Evolutionary conservation across 2,888 invertebrate species (phyloP).

Genomic region (Sclerodermus sp.): DNA sequence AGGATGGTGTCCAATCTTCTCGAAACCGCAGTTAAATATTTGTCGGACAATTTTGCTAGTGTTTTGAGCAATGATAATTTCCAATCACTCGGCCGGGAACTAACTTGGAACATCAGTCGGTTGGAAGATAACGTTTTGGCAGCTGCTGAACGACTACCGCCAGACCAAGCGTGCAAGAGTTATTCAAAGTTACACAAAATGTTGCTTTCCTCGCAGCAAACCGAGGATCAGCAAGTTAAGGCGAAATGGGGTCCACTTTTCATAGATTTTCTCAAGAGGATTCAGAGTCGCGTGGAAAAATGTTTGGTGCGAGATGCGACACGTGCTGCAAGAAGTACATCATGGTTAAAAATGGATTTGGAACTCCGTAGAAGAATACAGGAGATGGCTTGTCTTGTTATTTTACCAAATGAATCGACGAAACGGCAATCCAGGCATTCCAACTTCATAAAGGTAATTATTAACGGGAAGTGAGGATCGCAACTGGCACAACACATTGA

Average conservation of each 20-base stretch:
- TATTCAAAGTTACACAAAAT: slow-evolving; percentile 62
- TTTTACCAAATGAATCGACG: slow-evolving; percentile 56
- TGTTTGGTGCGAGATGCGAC: slow-evolving; percentile 72
- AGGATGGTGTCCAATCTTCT: slow-evolving; percentile 77
- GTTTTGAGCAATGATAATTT: slow-evolving; percentile 72
- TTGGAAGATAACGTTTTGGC: slow-evolving; percentile 79
- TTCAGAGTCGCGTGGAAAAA: slow-evolving; percentile 70
- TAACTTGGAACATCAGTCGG: slow-evolving; percentile 73
- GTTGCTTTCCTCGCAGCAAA: slow-evolving; percentile 36
- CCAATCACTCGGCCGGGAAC: slow-evolving; percentile 68
- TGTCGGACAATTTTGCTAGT: slow-evolving; percentile 76
- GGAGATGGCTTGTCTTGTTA: slow-evolving; percentile 64
- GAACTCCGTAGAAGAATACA: slow-evolving; percentile 67
- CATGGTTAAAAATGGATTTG: slow-evolving; percentile 68
- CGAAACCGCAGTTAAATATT: slow-evolving; percentile 78
- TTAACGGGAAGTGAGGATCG: no score
- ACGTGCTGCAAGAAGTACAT: slow-evolving; percentile 65
- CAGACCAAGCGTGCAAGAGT: slow-evolving; percentile 81
- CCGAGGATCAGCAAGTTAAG: slow-evolving; percentile 53
- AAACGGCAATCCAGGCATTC: slow-evolving; percentile 48
- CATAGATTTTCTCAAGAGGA: slow-evolving; percentile 64
- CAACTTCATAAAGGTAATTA: slow-evolving; percentile 48
- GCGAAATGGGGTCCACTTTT: slow-evolving; percentile 62
- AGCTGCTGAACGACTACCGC: slow-evolving; percentile 76
- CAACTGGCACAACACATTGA: not conserved